A percentile compares a stretch with the other conserved stretches of the same genome.
Evolutionary conservation across 2,113 vertebrate genomes (phyloP).

Genomic region (Cephalopholis sonnerati): DNA sequence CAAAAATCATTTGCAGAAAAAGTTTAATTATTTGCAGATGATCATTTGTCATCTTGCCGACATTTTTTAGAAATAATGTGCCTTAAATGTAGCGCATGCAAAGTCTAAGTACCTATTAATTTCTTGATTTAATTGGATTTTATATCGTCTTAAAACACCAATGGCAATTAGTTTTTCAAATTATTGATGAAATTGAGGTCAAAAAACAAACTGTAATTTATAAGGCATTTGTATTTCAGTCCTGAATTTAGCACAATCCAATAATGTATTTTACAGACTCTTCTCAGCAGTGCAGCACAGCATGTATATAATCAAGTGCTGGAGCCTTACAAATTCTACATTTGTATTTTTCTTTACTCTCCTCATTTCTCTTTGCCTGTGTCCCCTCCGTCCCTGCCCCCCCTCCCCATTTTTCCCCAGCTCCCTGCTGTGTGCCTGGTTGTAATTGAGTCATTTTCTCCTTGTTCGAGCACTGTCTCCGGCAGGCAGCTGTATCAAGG

Average conservation of each 20-base stretch:
- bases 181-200: not conserved
- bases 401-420: slow-evolving; percentile 8
- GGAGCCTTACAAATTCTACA: slow-evolving; percentile 15
- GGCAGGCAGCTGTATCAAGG: slow-evolving; percentile 79
- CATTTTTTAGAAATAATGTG: not conserved
- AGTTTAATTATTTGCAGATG: not conserved
- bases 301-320: slow-evolving; percentile 23
- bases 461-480: slow-evolving; percentile 61
- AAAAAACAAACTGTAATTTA: not conserved
- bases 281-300: not conserved
- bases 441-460: slow-evolving; percentile 83
- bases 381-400: slow-evolving; percentile 12
- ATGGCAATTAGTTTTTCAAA: not conserved
- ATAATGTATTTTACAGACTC: not conserved
- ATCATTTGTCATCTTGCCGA: too few species aligned
- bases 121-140: not conserved
- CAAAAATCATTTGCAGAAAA: too few species aligned
- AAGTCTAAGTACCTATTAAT: not conserved
- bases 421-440: slow-evolving; percentile 38
- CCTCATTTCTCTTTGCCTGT: not conserved
- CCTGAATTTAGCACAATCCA: slow-evolving; percentile 10
- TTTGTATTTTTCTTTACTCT: slow-evolving; percentile 7
- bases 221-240: not conserved
- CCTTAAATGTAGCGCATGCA: not conserved
- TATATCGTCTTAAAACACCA: not conserved